Conservation (phyloP, 2,888 invertebrate genomes). For the Epinotia bilunana region DNA sequence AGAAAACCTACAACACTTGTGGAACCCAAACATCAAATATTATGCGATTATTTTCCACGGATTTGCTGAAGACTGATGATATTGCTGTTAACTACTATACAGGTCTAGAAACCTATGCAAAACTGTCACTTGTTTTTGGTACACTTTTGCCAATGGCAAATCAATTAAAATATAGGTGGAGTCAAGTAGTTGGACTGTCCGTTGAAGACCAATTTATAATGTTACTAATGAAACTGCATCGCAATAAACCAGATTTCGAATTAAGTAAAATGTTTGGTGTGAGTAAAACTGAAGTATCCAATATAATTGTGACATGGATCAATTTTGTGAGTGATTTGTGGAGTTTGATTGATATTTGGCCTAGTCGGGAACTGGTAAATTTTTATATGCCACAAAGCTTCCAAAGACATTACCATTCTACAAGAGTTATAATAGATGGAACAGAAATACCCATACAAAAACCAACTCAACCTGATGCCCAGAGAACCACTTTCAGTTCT, state of each 20-base stretch:
- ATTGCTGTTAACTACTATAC: neutral
- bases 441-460: conserved; percentile 21
- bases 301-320: neutral
- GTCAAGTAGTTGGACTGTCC: conserved; percentile 11
- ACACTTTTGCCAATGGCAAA: conserved; percentile 26
- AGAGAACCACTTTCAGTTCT: neutral
- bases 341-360: conserved; percentile 5
- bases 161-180: conserved; percentile 19
- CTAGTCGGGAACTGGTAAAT: conserved; percentile 1
- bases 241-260: neutral
- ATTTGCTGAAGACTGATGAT: neutral
- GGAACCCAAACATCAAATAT: conserved; percentile 2
- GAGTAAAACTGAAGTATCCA: conserved; percentile 2
- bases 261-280: neutral
- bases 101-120: neutral
- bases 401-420: neutral
- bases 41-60: neutral
- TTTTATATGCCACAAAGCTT: neutral
- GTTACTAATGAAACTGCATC: conserved; percentile 8
- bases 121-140: neutral
- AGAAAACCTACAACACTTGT: neutral
- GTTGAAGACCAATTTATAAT: conserved; percentile 32
- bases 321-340: neutral
- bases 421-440: neutral
- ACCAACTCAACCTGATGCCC: neutral